Evolutionary conservation across 2,113 vertebrate species (phyloP), one percentile per base, ranked within the genome.

Genomic region (Sus scrofa): DNA sequence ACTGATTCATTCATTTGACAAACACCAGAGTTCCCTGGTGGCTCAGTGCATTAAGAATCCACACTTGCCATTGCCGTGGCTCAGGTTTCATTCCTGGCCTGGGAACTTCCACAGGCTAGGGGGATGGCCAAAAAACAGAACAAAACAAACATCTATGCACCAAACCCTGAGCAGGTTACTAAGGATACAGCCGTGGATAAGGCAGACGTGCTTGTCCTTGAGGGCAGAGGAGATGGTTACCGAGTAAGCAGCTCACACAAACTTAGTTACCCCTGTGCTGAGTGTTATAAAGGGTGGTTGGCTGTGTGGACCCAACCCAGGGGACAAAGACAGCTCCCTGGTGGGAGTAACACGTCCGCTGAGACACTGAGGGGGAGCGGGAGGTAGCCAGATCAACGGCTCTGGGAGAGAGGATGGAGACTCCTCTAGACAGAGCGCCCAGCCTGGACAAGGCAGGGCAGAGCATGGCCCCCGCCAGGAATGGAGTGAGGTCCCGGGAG

Each of bases 181-280:
- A 16, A 7, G 62, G 82, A 11, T 8, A 34, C 19, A 0, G 24
- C 0, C 8, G 4, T 4, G 63, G 60, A 20, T 24, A 18, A 63
- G 86, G 50, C 37, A 50, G 34, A 11, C n/a, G 52, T 27, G 65
- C 79, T 37, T 19, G 71, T 27, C 56, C 60, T 60, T 1, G 1
- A 56, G 65, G 93, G 84, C 39, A 6, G 73, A 52, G 68, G 75
- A 24, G 32, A 7, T 0, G 9, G 24, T 37, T 4, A 0, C 52
- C 4, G 5, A 5, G 4, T 0, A 3, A 8, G 32, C 65, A 4
- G 9, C 1, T 58, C 34, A 12, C 3, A 15, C 50, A 5, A 7
- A 19, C 19, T 58, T 50, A 0, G 44, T 18, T n/a, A 32, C 1
- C 6, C 16, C 60, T 2, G 44, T 74, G 74, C 81, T 11, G 32